These are phyloP conservation scores for Acanthoscelides obtectus DNA, from an alignment of 2,888 invertebrate genomes.

Conservation along the genomic window DNA sequence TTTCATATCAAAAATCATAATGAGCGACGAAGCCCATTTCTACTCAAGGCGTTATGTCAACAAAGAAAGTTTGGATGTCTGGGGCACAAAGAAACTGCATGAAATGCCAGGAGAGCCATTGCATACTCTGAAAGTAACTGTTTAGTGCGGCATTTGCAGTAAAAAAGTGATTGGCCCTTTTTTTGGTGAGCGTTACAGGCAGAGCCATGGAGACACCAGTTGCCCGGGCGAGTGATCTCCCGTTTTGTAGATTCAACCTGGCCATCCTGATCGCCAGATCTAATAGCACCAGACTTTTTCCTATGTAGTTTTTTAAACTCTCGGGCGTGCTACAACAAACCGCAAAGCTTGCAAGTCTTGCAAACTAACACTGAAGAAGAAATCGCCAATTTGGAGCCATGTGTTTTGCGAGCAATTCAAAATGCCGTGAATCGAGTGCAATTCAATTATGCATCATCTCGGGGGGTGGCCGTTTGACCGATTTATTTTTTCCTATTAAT, in stretches of 20 bases:
- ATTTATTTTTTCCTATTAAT: no score
- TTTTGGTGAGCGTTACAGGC: neutral
- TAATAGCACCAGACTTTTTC: neutral
- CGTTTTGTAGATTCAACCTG: neutral
- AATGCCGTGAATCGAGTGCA: neutral
- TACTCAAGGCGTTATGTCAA: neutral
- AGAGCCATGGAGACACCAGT: neutral
- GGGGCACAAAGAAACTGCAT: neutral
- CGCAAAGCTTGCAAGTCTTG: neutral
- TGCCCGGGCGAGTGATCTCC: neutral
- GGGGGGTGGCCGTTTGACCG: neutral
- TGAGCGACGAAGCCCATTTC: conserved; percentile 1
- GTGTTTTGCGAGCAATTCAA: neutral
- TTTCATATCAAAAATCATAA: conserved; percentile 2
- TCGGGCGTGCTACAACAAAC: neutral
- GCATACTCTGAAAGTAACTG: neutral
- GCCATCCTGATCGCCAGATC: neutral
- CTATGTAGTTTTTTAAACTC: neutral
- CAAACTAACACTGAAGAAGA: neutral
- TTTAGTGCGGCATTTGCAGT: neutral
- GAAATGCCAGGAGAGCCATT: neutral
- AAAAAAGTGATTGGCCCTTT: neutral
- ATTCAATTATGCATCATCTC: neutral
- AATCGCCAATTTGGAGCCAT: no score
- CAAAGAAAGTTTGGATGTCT: neutral